Percentiles rank a stretch among this genome's conserved stretches.
Evolutionary conservation across 2,113 vertebrate genomes (phyloP).

Genomic region (Synodontis membranacea): DNA sequence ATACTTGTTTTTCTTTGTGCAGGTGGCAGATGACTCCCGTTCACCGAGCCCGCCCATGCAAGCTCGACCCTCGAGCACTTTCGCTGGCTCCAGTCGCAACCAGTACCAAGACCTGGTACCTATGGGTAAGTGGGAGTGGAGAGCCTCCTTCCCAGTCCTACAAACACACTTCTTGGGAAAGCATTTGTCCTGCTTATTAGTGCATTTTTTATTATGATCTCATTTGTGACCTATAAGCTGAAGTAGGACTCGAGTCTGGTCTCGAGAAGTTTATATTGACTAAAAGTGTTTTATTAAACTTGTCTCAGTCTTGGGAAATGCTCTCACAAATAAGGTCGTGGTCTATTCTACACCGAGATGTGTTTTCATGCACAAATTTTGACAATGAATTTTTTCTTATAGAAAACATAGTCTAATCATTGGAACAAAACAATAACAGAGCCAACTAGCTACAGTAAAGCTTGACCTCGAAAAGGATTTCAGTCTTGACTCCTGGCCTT

Average conservation of each 20-base stretch:
- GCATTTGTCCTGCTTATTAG: background rate
- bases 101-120: slow-evolving; percentile 95
- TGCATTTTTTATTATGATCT: background rate
- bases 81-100: slow-evolving; percentile 87
- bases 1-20: slow-evolving; percentile 42
- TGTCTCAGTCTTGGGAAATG: background rate
- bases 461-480: background rate
- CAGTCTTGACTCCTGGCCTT: background rate
- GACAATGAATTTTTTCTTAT: background rate
- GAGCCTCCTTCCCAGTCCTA: background rate
- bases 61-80: slow-evolving; percentile 90
- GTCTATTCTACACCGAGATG: background rate
- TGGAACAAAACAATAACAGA: background rate
- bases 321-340: background rate
- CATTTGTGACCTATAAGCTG: background rate
- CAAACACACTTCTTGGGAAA: background rate
- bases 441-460: background rate
- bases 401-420: background rate
- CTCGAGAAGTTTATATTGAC: background rate
- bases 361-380: background rate
- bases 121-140: slow-evolving; percentile 81
- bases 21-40: slow-evolving; percentile 94
- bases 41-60: slow-evolving; percentile 83
- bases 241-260: background rate
- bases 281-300: too few relatives aligned